phyloP scores from a whole-genome alignment of 2,113 vertebrate genomes.

The Hippoglossus stenolepis region DNA sequence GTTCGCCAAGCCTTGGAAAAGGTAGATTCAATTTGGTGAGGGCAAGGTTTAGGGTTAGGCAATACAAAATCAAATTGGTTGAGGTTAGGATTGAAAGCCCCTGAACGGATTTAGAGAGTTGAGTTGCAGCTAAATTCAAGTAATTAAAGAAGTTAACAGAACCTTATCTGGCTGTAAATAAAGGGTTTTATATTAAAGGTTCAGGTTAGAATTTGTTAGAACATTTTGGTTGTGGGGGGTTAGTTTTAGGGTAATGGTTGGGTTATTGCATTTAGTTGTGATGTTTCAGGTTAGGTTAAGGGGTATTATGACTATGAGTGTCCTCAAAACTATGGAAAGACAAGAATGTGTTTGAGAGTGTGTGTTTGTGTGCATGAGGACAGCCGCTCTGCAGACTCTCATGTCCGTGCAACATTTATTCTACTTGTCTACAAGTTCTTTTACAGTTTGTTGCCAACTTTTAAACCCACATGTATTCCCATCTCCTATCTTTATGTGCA shows the following conservation, averaged over 20 bases:
- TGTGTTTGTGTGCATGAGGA: conserved; percentile 12
- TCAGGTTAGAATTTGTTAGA: no score
- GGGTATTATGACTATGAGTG: not conserved
- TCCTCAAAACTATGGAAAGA: not conserved
- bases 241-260: no score
- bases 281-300: no score
- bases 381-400: not conserved
- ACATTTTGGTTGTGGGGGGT: no score
- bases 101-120: not conserved
- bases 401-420: conserved; percentile 33
- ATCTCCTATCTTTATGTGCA: conserved; percentile 14
- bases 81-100: not conserved
- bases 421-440: conserved; percentile 31
- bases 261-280: no score
- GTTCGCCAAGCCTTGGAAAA: not conserved
- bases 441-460: conserved; percentile 23
- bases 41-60: not conserved
- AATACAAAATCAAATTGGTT: not conserved
- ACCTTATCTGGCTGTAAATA: not conserved
- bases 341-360: not conserved
- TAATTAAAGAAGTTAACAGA: not conserved
- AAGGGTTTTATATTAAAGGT: not conserved
- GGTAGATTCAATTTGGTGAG: not conserved
- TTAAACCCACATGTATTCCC: conserved; percentile 23
- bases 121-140: not conserved